phyloP scores from a whole-genome alignment of 2,113 vertebrate genomes.

The Tragelaphus imberbis region DNA sequence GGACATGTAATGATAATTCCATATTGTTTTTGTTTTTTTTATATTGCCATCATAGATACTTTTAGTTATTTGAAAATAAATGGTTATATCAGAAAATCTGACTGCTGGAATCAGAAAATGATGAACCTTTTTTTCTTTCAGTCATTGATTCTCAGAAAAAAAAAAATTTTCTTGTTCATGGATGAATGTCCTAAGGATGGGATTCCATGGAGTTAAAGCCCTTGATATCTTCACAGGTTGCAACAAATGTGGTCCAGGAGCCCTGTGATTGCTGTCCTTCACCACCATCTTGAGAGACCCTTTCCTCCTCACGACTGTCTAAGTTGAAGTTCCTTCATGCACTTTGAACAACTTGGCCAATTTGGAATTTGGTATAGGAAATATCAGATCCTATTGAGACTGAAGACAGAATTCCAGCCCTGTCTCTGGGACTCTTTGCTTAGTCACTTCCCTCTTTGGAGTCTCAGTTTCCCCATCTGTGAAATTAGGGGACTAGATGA shows the following conservation, averaged over 20 bases:
- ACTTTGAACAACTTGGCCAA: neutral
- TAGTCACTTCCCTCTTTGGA: neutral
- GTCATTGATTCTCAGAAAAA: neutral
- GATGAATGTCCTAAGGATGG: neutral
- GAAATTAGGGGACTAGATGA: neutral
- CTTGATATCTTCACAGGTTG: neutral
- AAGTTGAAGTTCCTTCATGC: neutral
- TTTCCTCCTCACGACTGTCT: neutral
- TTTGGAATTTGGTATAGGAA: neutral
- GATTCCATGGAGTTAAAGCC: neutral
- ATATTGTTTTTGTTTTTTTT: neutral
- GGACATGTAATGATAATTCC: neutral
- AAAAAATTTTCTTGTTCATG: neutral
- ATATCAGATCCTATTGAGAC: neutral
- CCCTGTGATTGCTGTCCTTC: neutral
- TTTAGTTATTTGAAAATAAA: conserved; percentile 4
- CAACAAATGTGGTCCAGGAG: neutral
- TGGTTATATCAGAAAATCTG: neutral
- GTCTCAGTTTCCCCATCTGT: neutral
- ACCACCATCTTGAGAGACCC: too few species aligned
- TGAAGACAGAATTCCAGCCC: neutral
- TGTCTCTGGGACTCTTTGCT: neutral
- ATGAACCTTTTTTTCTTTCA: neutral
- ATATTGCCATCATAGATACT: neutral
- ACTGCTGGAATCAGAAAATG: neutral